phyloP scores from a whole-genome alignment of 2,113 vertebrate species.

The Indicator maculatus region DNA sequence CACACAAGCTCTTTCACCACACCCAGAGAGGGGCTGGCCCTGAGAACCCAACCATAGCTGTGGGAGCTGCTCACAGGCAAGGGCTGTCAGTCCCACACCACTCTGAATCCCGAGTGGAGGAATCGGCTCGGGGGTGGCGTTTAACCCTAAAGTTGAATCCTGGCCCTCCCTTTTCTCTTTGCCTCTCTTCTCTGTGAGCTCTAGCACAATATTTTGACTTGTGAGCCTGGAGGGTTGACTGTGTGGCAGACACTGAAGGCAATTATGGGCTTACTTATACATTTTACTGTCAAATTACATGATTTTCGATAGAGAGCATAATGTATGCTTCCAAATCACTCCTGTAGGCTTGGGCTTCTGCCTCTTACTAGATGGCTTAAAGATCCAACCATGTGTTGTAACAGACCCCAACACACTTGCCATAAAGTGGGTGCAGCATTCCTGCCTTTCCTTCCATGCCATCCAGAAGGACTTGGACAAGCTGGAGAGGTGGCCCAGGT shows the following conservation, averaged over 20 bases:
- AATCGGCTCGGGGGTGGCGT: background rate
- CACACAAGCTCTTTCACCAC: background rate
- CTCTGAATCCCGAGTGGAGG: background rate
- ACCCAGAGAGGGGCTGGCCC: background rate
- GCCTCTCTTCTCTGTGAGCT: slow-evolving; percentile 3
- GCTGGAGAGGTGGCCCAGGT: no score
- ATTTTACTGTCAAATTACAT: slow-evolving; percentile 49
- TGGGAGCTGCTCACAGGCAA: background rate
- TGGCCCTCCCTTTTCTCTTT: slow-evolving; percentile 11
- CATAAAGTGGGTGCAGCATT: background rate
- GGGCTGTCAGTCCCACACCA: background rate
- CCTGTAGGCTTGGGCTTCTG: background rate
- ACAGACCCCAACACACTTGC: background rate
- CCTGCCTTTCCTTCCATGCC: background rate
- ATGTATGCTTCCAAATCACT: slow-evolving; percentile 43
- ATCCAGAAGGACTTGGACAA: no score
- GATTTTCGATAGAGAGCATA: slow-evolving; percentile 39
- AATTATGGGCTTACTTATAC: slow-evolving; percentile 60
- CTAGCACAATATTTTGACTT: slow-evolving; percentile 60
- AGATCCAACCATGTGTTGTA: background rate
- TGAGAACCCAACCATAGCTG: background rate
- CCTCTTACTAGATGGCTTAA: background rate
- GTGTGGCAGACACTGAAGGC: slow-evolving; percentile 46
- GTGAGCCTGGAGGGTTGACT: slow-evolving; percentile 39
- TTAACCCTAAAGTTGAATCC: background rate